phyloP scores from a whole-genome alignment of 2,113 vertebrate genomes.

The Hippoglossus stenolepis region DNA sequence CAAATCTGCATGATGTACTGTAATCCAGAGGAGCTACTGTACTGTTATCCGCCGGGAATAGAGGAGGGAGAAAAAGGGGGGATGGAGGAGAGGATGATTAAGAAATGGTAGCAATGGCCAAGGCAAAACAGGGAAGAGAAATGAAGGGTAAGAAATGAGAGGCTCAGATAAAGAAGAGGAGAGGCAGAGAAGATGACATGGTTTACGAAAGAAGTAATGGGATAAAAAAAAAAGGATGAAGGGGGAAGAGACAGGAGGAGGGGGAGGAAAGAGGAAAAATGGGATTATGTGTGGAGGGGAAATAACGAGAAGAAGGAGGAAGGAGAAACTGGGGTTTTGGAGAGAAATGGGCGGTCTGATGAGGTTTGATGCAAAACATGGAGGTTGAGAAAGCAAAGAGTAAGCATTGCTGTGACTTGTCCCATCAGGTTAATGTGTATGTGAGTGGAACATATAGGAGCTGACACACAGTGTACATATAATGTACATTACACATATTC shows the following conservation, averaged over 20 bases:
- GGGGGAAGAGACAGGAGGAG: background rate
- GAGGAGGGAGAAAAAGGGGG: background rate
- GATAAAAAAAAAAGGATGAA: background rate
- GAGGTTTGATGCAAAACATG: conserved; percentile 5
- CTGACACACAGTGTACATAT: conserved; percentile 14
- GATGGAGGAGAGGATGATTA: background rate
- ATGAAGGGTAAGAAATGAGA: background rate
- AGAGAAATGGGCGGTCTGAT: background rate
- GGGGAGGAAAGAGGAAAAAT: background rate
- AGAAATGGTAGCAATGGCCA: background rate
- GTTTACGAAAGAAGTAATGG: background rate
- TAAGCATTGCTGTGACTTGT: background rate
- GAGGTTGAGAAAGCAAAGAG: conserved; percentile 3
- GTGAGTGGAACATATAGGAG: background rate
- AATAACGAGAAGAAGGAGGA: background rate
- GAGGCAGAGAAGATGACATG: background rate
- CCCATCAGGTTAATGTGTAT: background rate
- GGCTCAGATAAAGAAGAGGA: background rate
- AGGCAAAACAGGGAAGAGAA: conserved; percentile 2
- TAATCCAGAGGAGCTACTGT: conserved; percentile 37
- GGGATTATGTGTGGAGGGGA: background rate
- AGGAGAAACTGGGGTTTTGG: background rate
- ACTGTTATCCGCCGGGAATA: background rate
- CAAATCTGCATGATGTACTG: conserved; percentile 15
- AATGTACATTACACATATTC: background rate